phyloP scores from a whole-genome alignment of 2,888 invertebrate species.

The Drosophila birchii region DNA sequence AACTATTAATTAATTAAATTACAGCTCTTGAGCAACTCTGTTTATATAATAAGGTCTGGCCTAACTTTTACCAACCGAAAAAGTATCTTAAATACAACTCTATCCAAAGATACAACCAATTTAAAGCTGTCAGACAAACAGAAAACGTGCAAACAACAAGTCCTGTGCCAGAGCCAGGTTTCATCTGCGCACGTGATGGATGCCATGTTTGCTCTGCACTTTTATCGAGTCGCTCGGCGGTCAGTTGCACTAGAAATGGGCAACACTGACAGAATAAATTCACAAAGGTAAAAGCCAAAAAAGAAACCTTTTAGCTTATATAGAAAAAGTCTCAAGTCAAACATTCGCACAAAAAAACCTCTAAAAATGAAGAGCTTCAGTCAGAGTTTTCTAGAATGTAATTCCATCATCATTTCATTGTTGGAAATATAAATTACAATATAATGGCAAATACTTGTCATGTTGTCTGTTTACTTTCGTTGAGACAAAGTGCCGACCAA shows the following conservation, averaged over 20 bases:
- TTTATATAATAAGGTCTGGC: neutral
- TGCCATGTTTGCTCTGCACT: slow-evolving; percentile 33
- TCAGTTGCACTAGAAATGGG: slow-evolving; percentile 12
- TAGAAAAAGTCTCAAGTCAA: neutral
- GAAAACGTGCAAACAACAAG: slow-evolving; percentile 14
- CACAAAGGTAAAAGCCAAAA: too few species aligned
- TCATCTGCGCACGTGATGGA: slow-evolving; percentile 32
- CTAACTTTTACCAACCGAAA: neutral
- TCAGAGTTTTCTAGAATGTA: neutral
- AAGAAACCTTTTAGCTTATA: neutral
- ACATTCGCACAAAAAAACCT: neutral
- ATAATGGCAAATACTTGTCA: slow-evolving; percentile 11
- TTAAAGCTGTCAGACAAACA: slow-evolving; percentile 4
- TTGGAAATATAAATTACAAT: slow-evolving; percentile 1
- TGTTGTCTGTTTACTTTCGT: slow-evolving; percentile 1
- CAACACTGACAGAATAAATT: neutral
- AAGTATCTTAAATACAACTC: neutral
- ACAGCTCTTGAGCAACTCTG: too few species aligned
- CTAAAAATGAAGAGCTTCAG: neutral
- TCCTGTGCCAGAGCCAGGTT: slow-evolving; percentile 4
- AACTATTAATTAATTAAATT: too few species aligned
- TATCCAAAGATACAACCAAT: neutral
- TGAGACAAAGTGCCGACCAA: slow-evolving; percentile 2
- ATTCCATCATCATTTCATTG: neutral
- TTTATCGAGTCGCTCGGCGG: slow-evolving; percentile 36